Evolutionary conservation across 2,888 invertebrate genomes (phyloP).

Genomic region (Coremacera marginata): DNA sequence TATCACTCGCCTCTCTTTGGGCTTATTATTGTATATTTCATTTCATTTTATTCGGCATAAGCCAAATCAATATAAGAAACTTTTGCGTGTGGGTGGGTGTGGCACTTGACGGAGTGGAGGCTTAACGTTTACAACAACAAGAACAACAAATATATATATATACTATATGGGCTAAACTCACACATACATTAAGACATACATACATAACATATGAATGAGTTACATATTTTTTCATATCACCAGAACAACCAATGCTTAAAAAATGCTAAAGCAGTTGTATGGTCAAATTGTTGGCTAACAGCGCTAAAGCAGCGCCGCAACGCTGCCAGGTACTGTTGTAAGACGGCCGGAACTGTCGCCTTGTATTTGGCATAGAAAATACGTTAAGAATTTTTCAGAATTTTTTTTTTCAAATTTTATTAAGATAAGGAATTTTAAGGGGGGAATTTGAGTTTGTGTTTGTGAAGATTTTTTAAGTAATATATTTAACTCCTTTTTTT

Average conservation of each 20-base stretch:
- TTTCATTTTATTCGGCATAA: conserved; percentile 25
- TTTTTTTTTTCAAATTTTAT: too few species aligned
- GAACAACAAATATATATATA: conserved; percentile 7
- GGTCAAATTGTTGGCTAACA: background rate
- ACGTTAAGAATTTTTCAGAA: too few species aligned
- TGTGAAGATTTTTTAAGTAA: too few species aligned
- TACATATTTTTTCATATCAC: background rate
- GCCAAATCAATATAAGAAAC: conserved; percentile 20
- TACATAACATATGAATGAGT: background rate
- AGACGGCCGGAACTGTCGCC: background rate
- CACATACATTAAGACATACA: background rate
- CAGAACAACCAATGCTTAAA: background rate
- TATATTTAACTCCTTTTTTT: too few species aligned
- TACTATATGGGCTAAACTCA: background rate
- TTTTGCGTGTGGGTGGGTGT: conserved; percentile 43
- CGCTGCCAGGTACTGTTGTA: too few species aligned
- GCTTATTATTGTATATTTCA: conserved; percentile 18
- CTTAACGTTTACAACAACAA: conserved; percentile 13
- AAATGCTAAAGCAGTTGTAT: background rate
- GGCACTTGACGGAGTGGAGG: conserved; percentile 33
- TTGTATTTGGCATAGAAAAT: too few species aligned
- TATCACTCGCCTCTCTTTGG: conserved; percentile 24
- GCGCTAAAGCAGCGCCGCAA: background rate
- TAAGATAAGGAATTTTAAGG: too few species aligned
- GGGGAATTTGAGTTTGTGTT: too few species aligned